These are phyloP conservation scores for Drosophila birchii DNA, from an alignment of 2,888 invertebrate species.

Conservation along the genomic window DNA sequence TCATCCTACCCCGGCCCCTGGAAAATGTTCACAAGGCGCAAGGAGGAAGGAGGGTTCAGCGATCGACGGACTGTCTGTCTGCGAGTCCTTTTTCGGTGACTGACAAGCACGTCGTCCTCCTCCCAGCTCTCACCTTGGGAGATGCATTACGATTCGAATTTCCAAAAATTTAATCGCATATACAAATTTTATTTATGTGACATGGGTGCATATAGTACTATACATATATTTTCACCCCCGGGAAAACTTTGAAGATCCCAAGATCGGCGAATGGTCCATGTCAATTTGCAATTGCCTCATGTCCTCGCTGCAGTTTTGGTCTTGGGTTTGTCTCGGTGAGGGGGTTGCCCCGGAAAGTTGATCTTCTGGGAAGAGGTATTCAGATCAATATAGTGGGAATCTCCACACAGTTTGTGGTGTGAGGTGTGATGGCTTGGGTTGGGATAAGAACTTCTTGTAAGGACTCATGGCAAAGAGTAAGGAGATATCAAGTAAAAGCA, in stretches of 20 bases:
- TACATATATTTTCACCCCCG: constrained; percentile 24
- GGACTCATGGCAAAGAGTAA: constrained; percentile 16
- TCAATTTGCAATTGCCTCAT: constrained; percentile 50
- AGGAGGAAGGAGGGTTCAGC: constrained; percentile 55
- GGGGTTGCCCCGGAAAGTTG: constrained; percentile 42
- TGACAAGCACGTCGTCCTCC: constrained; percentile 52
- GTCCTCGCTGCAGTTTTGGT: constrained; percentile 47
- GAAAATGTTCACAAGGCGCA: constrained; percentile 10
- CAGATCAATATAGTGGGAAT: constrained; percentile 28
- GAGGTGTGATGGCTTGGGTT: not conserved
- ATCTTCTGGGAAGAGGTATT: constrained; percentile 40
- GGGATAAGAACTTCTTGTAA: not conserved
- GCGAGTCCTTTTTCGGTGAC: constrained; percentile 12
- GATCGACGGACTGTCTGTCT: constrained; percentile 47
- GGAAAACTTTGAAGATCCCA: constrained; percentile 45
- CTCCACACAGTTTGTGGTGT: not conserved
- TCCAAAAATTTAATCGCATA: constrained; percentile 77
- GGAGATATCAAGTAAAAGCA: not conserved
- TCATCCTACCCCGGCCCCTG: constrained; percentile 54
- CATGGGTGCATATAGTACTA: constrained; percentile 68
- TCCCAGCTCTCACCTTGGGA: constrained; percentile 21
- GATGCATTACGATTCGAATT: constrained; percentile 79
- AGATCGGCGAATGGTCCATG: constrained; percentile 69
- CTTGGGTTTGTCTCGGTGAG: constrained; percentile 38
- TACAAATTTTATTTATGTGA: constrained; percentile 80